Percentiles rank a stretch among this genome's conserved stretches.
Conservation (phyloP, 2,113 vertebrate genomes). For the Mionectes macconnelli region DNA sequence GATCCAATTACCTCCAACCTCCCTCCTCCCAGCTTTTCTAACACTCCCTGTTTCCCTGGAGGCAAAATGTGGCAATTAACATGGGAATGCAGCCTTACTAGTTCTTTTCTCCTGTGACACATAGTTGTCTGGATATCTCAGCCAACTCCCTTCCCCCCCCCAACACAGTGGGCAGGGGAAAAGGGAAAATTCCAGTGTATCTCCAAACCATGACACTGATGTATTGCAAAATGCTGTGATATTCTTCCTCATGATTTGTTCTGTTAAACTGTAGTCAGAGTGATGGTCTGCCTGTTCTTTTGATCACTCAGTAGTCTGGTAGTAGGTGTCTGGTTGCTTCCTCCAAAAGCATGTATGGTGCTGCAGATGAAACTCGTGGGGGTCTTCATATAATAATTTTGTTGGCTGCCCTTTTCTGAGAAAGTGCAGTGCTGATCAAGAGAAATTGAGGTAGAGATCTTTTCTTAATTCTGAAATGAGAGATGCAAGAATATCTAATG, state of each 20-base stretch:
- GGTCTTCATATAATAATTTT: not conserved
- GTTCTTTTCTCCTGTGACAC: no score
- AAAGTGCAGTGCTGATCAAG: not conserved
- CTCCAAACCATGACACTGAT: no score
- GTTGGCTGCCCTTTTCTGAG: not conserved
- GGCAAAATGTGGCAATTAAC: no score
- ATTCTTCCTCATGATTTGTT: not conserved
- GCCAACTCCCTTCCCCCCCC: no score
- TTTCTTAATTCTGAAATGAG: not conserved
- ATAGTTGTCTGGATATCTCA: no score
- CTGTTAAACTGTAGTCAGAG: not conserved
- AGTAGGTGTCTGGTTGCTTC: not conserved
- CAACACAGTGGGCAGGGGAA: no score
- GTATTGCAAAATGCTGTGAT: not conserved
- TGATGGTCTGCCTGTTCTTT: fast-evolving
- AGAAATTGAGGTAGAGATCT: not conserved
- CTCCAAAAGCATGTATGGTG: not conserved
- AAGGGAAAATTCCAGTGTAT: no score
- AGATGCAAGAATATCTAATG: not conserved
- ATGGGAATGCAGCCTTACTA: no score
- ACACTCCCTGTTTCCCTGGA: no score
- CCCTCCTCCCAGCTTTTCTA: no score
- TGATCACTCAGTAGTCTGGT: not conserved
- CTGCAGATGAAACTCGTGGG: not conserved
- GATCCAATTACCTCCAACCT: no score